Base-by-base conservation (phyloP, 2,888 invertebrate genomes). In the Trilocha varians region DNA sequence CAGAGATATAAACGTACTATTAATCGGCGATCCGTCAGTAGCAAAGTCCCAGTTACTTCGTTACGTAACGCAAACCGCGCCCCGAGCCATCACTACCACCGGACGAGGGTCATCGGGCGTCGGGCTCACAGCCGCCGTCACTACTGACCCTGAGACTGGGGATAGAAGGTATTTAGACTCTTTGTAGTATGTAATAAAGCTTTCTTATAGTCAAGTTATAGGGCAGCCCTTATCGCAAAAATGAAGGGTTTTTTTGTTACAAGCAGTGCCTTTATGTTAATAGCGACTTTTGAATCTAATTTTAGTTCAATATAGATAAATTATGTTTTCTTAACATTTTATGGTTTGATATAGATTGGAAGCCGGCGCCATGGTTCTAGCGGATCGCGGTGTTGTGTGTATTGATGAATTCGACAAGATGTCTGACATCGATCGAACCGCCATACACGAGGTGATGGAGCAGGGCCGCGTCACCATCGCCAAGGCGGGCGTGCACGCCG, bases 281-380 rank as follows among this genome's bases (percentile, higher is more conserved):
- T n/a, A n/a, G n/a, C n/a, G n/a, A n/a, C n/a, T n/a, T n/a, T n/a
- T n/a, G n/a, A n/a, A n/a, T n/a, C n/a, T n/a, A n/a, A n/a, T n/a
- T n/a, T n/a, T n/a, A n/a, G n/a, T n/a, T n/a, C n/a, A n/a, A n/a
- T n/a, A n/a, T n/a, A n/a, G n/a, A n/a, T n/a, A n/a, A n/a, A n/a
- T n/a, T n/a, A n/a, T n/a, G n/a, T n/a, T n/a, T n/a, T n/a, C n/a
- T n/a, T n/a, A n/a, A n/a, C 8, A 34, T 13, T 5, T 32, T 15
- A 14, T 13, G 4, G 13, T 5, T 6, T 32, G 15, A 9, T 25
- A 11, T 55, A 89, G 97, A 32, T 71, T 99, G 44, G 98, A 99
- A 79, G 99, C 99, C 0, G 99, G 99, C 49, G 99, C 99, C 42
- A 99, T 99, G 99, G 99, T 99, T n/a, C 77, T 99, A 32, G 99